A percentile compares a stretch with the other conserved stretches of the same genome.
Evolutionary conservation across 2,113 vertebrate species (phyloP).

Genomic region (Bettongia penicillata): DNA sequence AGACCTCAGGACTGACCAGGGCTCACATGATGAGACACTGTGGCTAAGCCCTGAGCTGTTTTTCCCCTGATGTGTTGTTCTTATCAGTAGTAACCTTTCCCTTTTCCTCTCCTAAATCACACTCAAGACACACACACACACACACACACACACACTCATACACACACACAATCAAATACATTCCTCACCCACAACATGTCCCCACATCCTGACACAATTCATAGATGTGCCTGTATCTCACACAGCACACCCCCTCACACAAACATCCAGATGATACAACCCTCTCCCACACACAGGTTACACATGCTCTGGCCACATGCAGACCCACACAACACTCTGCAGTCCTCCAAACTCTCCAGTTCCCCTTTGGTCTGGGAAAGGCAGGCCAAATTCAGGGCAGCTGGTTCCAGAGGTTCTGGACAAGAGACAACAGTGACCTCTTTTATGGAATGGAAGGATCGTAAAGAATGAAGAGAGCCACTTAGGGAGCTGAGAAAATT

Average conservation of each 20-base stretch:
- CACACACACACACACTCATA: not conserved
- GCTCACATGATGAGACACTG: not conserved
- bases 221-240: too few species aligned
- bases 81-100: not conserved
- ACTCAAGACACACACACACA: not conserved
- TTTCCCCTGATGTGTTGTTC: not conserved
- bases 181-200: not conserved
- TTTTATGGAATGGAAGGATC: conserved; percentile 69
- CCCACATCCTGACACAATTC: too few species aligned
- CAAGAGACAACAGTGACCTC: conserved; percentile 22
- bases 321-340: not conserved
- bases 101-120: not conserved
- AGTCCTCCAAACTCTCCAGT: not conserved
- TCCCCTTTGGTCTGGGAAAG: not conserved
- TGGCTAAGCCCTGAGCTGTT: not conserved
- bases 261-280: not conserved
- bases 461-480: conserved; percentile 62
- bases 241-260: not conserved
- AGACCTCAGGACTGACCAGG: not conserved
- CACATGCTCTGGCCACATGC: not conserved
- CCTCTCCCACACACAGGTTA: not conserved
- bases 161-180: not conserved
- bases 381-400: not conserved
- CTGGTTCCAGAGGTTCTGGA: conserved; percentile 60
- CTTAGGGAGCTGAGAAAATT: conserved; percentile 61